Evolutionary conservation across 2,797 vertebrate species (phyloP), one percentile per base, ranked within the genome.

Genomic region (Avahi laniger): DNA sequence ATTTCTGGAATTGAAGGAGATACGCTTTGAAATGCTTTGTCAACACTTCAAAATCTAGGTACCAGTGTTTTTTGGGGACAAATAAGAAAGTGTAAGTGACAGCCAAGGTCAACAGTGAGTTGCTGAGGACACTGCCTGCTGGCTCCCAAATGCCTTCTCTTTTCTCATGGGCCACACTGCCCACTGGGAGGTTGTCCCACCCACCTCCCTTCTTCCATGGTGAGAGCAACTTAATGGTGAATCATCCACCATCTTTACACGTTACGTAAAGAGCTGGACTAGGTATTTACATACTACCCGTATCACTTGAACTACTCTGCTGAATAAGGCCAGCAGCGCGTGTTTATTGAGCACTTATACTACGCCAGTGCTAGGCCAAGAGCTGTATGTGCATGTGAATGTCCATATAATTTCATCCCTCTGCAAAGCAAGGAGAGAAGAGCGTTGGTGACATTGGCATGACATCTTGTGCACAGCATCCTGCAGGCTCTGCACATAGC

Each of bases 401-500:
- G 67, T 69, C 18, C n/a, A 11, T 38, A 24, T 22, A 69, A 38
- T 69, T 38, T 72, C 4, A 17, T 4, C 1, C 7, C 3, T 82
- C 20, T 43, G 4, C 13, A 41, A 14, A 48, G 52, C 3, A 38
- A 43, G 38, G 30, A 1, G 5, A 63, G 57, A 33, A 41, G 41
- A 46, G 13, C 0, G 0, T 7, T 8, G 54, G 54, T 0, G 2
- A 46, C 15, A 0, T 28, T 7, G 2, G 38, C 30, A 9, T n/a
- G 63, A n/a, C 4, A 2, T 38, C 18, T 0, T 2, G 3, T 0
- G 6, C 3, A 18, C n/a, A 20, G 14, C 0, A 0, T 69, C 50
- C 22, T 26, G 5, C 17, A 13, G 12, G 7, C 30, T 15, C 76
- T n/a, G 24, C 4, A 3, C 5, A 7, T 2, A 9, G 79, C 9